Conservation (phyloP, 2,113 vertebrate genomes). For the Notothenia coriiceps region DNA sequence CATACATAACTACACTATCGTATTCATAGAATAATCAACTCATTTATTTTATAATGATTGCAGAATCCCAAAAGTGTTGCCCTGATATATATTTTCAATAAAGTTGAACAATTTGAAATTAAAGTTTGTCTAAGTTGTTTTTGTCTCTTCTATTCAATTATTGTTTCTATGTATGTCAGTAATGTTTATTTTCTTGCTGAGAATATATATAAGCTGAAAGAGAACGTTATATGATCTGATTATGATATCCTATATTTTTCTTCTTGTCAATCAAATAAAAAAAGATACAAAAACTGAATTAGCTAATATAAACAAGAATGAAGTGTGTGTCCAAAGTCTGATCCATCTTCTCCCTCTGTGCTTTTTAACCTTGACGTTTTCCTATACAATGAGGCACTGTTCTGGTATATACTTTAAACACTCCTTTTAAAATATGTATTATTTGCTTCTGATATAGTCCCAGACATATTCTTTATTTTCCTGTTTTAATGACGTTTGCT, state of each 20-base stretch:
- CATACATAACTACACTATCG: constrained; percentile 8
- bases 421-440: neutral
- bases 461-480: neutral
- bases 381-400: neutral
- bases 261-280: too few relatives aligned
- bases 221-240: too few relatives aligned
- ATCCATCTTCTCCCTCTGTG: neutral
- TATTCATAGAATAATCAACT: constrained; percentile 36
- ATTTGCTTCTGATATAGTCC: neutral
- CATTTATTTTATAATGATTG: constrained; percentile 38
- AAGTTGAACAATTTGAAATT: constrained; percentile 53
- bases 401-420: neutral
- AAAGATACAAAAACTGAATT: neutral
- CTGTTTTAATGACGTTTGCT: neutral
- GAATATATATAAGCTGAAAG: neutral
- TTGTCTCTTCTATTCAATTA: neutral
- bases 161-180: neutral
- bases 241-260: too few relatives aligned
- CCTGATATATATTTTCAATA: constrained; percentile 56
- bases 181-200: neutral
- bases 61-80: constrained; percentile 21
- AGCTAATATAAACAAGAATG: neutral
- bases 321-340: neutral
- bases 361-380: too few relatives aligned
- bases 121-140: constrained; percentile 32